A percentile compares a stretch with the other conserved stretches of the same genome.
phyloP scores from a whole-genome alignment of 2,888 invertebrate genomes.

The Pocota personata region DNA sequence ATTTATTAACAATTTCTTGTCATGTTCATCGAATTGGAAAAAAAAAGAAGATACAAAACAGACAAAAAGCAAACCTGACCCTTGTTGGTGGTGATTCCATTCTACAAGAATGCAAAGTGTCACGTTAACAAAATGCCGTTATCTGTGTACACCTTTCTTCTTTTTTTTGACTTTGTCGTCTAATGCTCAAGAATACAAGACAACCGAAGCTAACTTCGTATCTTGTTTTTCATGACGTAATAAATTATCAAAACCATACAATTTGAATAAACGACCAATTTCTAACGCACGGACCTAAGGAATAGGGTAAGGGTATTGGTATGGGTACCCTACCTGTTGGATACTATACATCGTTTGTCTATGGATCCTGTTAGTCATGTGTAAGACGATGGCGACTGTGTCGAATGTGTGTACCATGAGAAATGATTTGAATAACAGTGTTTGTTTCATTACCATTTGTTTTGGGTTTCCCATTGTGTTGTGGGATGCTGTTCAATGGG shows the following conservation, averaged over 20 bases:
- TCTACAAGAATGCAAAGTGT: conserved; percentile 68
- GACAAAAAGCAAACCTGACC: too few species aligned
- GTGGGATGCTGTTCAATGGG: conserved; percentile 40
- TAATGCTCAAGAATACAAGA: not conserved
- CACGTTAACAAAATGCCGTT: conserved; percentile 73
- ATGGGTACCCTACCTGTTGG: conserved; percentile 58
- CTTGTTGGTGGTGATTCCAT: conserved; percentile 46
- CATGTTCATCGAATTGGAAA: conserved; percentile 59
- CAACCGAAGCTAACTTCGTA: conserved; percentile 31
- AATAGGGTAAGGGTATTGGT: not conserved
- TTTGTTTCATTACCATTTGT: conserved; percentile 50
- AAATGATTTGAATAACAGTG: conserved; percentile 62
- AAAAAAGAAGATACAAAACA: not conserved
- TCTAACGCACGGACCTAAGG: conserved; percentile 12
- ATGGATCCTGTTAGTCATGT: not conserved
- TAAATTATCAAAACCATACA: conserved; percentile 66
- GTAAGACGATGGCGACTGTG: too few species aligned
- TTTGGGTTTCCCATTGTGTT: conserved; percentile 34
- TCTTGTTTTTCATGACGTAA: conserved; percentile 59
- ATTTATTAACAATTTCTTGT: conserved; percentile 63
- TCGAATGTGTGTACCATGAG: conserved; percentile 32
- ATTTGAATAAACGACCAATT: conserved; percentile 68
- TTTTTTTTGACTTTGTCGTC: not conserved
- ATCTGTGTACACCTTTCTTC: conserved; percentile 41
- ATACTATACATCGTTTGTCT: not conserved